Evolutionary conservation across 2,888 invertebrate species (phyloP).

Genomic region (Drosophila flavopinicola): DNA sequence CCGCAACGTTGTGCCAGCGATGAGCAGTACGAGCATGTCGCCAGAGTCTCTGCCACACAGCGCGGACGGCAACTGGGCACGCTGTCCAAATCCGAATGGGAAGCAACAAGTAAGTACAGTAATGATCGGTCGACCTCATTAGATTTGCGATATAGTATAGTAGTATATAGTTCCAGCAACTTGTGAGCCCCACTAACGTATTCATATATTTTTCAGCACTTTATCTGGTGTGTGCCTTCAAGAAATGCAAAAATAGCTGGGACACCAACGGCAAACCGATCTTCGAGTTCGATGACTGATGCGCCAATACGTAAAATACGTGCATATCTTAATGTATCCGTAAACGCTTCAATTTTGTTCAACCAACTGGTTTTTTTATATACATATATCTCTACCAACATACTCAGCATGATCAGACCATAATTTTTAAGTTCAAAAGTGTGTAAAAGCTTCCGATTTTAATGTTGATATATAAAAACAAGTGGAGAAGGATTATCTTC

Average conservation of each 20-base stretch:
- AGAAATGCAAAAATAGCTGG: conserved; percentile 86
- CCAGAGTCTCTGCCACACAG: conserved; percentile 84
- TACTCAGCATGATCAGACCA: conserved; percentile 39
- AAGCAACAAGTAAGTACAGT: conserved; percentile 90
- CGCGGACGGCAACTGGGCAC: conserved; percentile 88
- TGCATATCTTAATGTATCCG: conserved; percentile 9
- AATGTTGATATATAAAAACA: conserved; percentile 3
- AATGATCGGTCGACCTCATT: background rate
- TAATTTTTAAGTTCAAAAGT: conserved; percentile 16
- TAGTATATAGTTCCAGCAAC: background rate
- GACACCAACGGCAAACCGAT: conserved; percentile 66
- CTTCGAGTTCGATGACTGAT: conserved; percentile 67
- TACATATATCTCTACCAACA: conserved; percentile 6
- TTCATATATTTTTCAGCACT: conserved; percentile 87
- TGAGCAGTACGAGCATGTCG: conserved; percentile 91
- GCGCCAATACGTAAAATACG: background rate
- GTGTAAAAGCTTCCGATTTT: conserved; percentile 1
- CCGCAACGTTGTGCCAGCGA: conserved; percentile 85
- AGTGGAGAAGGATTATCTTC: too few species aligned
- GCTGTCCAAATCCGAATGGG: conserved; percentile 95
- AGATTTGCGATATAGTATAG: background rate
- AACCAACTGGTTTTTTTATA: conserved; percentile 8
- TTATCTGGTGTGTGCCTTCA: conserved; percentile 93
- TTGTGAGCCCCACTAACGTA: background rate
- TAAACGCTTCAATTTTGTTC: conserved; percentile 9